These are phyloP conservation scores for Dicaeum eximium DNA, from an alignment of 2,113 vertebrate species.

Conservation along the genomic window DNA sequence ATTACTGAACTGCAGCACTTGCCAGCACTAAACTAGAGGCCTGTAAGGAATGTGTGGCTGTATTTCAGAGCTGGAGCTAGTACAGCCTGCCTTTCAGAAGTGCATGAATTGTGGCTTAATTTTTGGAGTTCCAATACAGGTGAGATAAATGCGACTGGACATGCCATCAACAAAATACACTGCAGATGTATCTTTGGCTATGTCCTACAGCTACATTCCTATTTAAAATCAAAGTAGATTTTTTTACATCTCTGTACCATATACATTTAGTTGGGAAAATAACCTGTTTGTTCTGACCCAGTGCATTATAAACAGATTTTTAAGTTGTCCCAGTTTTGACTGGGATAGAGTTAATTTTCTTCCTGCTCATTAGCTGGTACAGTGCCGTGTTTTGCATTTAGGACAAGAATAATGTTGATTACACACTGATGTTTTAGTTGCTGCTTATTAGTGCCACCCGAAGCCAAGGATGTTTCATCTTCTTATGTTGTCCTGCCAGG, in stretches of 20 bases:
- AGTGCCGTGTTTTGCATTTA: neutral
- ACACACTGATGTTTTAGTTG: neutral
- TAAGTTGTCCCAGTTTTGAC: neutral
- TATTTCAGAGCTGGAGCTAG: neutral
- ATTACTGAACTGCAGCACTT: neutral
- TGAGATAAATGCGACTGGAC: neutral
- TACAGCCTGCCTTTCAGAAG: neutral
- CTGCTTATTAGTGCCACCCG: neutral
- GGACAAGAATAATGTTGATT: neutral
- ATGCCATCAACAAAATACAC: neutral
- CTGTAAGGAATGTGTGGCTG: neutral
- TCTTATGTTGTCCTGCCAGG: neutral
- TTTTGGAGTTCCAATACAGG: neutral
- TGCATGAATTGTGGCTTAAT: neutral
- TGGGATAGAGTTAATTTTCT: neutral
- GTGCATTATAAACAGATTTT: neutral
- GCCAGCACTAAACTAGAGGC: neutral
- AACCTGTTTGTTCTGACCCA: neutral
- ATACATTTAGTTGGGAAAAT: neutral
- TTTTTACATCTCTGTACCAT: neutral
- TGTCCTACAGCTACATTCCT: neutral
- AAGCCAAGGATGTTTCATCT: neutral
- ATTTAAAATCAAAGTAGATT: neutral
- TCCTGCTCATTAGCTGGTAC: neutral
- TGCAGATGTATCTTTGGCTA: neutral